Evolutionary conservation across 2,113 vertebrate genomes (phyloP).

Genomic region (Crotalus tigris): DNA sequence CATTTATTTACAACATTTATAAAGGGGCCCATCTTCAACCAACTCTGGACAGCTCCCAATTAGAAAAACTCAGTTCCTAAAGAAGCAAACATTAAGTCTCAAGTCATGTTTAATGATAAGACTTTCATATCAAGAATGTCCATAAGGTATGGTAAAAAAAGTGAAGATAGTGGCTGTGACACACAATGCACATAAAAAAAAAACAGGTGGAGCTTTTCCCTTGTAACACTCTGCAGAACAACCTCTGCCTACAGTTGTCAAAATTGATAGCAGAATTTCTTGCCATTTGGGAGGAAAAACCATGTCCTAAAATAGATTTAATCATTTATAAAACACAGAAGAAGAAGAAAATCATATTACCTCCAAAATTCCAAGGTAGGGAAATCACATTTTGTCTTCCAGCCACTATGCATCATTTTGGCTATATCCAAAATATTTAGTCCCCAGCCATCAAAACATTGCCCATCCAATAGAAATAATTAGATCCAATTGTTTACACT

Average conservation of each 20-base stretch:
- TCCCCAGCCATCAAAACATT: neutral
- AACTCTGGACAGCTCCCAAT: neutral
- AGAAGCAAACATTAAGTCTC: neutral
- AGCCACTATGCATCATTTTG: neutral
- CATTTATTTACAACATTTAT: neutral
- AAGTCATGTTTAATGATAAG: neutral
- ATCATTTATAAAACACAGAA: neutral
- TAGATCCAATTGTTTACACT: neutral
- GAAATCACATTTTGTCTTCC: neutral
- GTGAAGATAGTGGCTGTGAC: neutral
- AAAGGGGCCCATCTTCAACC: neutral
- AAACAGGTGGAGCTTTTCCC: neutral
- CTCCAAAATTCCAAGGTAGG: neutral
- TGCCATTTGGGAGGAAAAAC: neutral
- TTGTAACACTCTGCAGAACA: neutral
- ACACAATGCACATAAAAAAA: neutral
- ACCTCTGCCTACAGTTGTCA: neutral
- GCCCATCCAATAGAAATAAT: neutral
- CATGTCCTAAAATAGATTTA: neutral
- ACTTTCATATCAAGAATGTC: neutral
- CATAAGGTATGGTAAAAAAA: neutral
- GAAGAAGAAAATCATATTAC: neutral
- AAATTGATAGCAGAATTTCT: neutral
- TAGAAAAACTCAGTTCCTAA: neutral
- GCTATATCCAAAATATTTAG: neutral